Conservation (phyloP, 2,888 invertebrate species). For the Chalcosyrphus nemorum region DNA sequence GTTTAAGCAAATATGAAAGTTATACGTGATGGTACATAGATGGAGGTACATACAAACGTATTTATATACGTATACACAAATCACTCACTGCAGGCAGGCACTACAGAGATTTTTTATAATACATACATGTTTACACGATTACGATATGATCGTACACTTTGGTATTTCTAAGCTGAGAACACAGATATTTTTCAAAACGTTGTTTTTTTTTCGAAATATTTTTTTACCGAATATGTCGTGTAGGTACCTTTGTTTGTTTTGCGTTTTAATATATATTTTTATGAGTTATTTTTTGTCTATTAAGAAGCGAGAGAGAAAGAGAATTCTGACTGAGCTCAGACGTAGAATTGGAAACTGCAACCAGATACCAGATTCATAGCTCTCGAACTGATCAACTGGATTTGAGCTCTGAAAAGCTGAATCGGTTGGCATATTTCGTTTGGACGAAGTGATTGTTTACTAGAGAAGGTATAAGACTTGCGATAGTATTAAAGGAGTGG, state of each 20-base stretch:
- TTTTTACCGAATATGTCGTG: slow-evolving; percentile 32
- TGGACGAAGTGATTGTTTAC: slow-evolving; percentile 42
- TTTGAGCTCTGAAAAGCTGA: slow-evolving; percentile 71
- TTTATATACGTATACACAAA: slow-evolving; percentile 60
- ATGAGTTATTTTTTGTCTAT: slow-evolving; percentile 4
- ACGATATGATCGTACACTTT: slow-evolving; percentile 68
- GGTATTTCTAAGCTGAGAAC: slow-evolving; percentile 68
- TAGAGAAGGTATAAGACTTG: slow-evolving; percentile 37
- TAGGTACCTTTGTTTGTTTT: slow-evolving; percentile 46
- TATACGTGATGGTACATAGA: slow-evolving; percentile 65
- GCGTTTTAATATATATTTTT: slow-evolving; percentile 35
- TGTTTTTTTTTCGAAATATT: slow-evolving; percentile 14
- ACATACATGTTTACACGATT: slow-evolving; percentile 66
- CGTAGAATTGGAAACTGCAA: slow-evolving; percentile 71
- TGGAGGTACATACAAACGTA: slow-evolving; percentile 40
- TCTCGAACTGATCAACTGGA: slow-evolving; percentile 73
- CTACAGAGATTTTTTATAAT: slow-evolving; percentile 63
- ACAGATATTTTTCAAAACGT: slow-evolving; percentile 20
- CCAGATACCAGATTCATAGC: slow-evolving; percentile 73
- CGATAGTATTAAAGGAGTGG: slow-evolving; percentile 17
- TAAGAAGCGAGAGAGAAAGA: slow-evolving; percentile 17
- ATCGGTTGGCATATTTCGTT: slow-evolving; percentile 67
- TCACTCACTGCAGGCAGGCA: slow-evolving; percentile 65
- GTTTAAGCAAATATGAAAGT: slow-evolving; percentile 70
- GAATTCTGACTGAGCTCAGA: slow-evolving; percentile 60